Percentiles rank a stretch among this genome's conserved stretches.
These are phyloP conservation scores for Delphinus delphis DNA, from an alignment of 2,113 vertebrate genomes.

Conservation along the genomic window DNA sequence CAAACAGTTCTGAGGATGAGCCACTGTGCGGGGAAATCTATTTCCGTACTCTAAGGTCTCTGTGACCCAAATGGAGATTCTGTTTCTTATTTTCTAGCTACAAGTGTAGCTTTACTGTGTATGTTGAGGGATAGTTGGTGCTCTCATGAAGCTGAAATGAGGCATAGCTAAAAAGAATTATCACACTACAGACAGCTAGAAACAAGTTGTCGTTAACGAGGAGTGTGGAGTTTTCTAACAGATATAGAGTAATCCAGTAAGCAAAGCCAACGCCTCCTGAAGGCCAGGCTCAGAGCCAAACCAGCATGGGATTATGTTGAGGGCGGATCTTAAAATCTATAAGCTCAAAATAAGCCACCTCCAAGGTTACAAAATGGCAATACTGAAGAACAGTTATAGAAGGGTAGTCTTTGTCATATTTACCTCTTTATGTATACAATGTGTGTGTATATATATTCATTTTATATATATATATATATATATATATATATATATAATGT, in stretches of 20 bases:
- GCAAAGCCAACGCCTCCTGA: not conserved
- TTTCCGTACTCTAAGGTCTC: not conserved
- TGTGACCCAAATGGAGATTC: not conserved
- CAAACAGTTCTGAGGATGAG: not conserved
- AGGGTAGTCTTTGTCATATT: not conserved
- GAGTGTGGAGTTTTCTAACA: not conserved
- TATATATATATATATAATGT: not conserved
- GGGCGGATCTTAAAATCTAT: not conserved
- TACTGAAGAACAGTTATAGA: not conserved
- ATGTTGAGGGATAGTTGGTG: not conserved
- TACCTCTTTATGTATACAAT: not conserved
- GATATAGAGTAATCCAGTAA: not conserved
- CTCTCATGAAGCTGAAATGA: constrained; percentile 52
- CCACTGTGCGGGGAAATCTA: not conserved
- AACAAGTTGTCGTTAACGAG: not conserved
- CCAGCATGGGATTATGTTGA: not conserved
- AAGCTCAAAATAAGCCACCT: not conserved
- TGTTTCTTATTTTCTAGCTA: not conserved
- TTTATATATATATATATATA: too few species aligned
- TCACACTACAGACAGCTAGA: not conserved
- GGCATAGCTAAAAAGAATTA: not conserved
- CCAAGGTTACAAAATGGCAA: not conserved
- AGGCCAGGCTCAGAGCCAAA: not conserved
- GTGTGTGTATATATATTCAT: too few species aligned
- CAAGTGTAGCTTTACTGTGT: constrained; percentile 8